A percentile compares a stretch with the other conserved stretches of the same genome.
These are phyloP conservation scores for Bombycilla garrulus DNA, from an alignment of 2,113 vertebrate genomes.

Conservation along the genomic window DNA sequence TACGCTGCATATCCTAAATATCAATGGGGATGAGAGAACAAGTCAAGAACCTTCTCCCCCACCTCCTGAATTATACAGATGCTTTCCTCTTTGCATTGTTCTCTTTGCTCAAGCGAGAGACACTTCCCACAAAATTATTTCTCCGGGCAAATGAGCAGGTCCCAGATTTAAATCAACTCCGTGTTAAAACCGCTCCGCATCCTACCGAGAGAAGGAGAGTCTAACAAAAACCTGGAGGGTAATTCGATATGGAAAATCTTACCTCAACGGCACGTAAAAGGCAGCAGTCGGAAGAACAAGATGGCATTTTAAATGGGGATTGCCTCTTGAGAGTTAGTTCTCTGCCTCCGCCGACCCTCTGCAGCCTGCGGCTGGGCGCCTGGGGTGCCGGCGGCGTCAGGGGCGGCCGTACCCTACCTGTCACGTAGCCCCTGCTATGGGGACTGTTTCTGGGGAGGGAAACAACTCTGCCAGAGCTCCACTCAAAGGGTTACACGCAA, in stretches of 20 bases:
- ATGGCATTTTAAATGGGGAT: slow-evolving; percentile 85
- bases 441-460: slow-evolving; percentile 71
- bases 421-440: slow-evolving; percentile 66
- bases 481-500: slow-evolving; percentile 77
- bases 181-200: not conserved
- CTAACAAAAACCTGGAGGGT: not conserved
- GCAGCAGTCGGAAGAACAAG: slow-evolving; percentile 89
- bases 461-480: slow-evolving; percentile 69
- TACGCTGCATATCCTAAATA: not conserved
- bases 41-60: not conserved
- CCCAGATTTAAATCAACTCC: not conserved
- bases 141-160: not conserved
- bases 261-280: slow-evolving; percentile 87
- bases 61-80: slow-evolving; percentile 1
- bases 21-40: not conserved
- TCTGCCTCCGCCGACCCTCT: slow-evolving; percentile 32
- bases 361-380: slow-evolving; percentile 30
- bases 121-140: not conserved
- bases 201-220: not conserved
- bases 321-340: slow-evolving; percentile 57
- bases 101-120: slow-evolving; percentile 15
- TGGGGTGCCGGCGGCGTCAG: slow-evolving; percentile 43
- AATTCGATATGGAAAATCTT: slow-evolving; percentile 65
- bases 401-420: slow-evolving; percentile 67
- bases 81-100: slow-evolving; percentile 13